Base-by-base conservation (phyloP, 1,140 invertebrate genomes). In the Onthophagus taurus region DNA sequence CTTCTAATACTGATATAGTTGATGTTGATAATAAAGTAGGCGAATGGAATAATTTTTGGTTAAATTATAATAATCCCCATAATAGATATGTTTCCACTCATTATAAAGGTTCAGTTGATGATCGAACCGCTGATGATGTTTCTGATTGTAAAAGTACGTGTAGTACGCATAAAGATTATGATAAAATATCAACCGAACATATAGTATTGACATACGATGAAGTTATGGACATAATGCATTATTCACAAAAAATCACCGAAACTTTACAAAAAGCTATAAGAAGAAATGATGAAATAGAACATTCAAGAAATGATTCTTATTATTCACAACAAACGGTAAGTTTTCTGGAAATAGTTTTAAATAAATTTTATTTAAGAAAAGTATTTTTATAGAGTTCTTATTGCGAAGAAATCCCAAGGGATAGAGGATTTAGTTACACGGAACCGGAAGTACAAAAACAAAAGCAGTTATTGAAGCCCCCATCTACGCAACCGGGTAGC, bases 41-140 rank as follows among this genome's bases (percentile, higher is more conserved):
- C 2, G 63, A 65, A 47, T 65, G 63, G 63, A 63, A 63, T 42
- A 65, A 63, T 47, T 65, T 65, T 46, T 65, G 63, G 63, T 49
- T 58, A 31, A 62, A 63, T 31, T 65, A 65, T 38, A 64, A 54
- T 29, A 55, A 49, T 52, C 51, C 58, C 3, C 52, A 56, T 5
- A 58, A 54, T 29, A 43, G 51, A 11, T 60, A 61, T 48, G 31
- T 64, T 18, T 59, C 58, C 3, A 60, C 51, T 47, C 47, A 57
- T 7, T 53, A 60, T 41, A 47, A 16, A 24, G 44, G 31, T 45
- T 52, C 41, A 2, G 48, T 49, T 24, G 51, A 57, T 13, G 52
- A 54, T 42, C 42, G 41, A 46, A 49, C 52, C 8, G 55, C 24
- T 8, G 62, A 64, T 30, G 57, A 63, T 39, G 29, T 53, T 5